Conservation (phyloP, 1,140 invertebrate genomes). For the Tetranychus urticae region DNA sequence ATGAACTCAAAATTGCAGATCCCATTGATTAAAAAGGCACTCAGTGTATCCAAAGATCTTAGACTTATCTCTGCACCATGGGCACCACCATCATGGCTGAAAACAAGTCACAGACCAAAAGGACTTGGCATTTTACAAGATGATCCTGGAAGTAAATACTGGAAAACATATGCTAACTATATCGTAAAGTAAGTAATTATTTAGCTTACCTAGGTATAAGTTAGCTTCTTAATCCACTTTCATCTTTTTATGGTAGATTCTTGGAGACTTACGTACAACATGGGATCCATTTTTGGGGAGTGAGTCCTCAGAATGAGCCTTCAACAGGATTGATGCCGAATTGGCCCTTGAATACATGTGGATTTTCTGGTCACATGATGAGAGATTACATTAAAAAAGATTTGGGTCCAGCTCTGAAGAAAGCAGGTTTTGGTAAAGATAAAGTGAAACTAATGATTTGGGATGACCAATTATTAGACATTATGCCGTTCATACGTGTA, state of each 20-base stretch:
- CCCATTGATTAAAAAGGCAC: slow-evolving; percentile 33
- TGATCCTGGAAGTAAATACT: slow-evolving; percentile 1
- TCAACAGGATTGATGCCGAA: slow-evolving; percentile 23
- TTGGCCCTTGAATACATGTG: slow-evolving; percentile 15
- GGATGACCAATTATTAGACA: background rate
- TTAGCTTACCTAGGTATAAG: too few species aligned
- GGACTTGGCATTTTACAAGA: slow-evolving; percentile 2
- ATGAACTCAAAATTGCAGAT: slow-evolving; percentile 52
- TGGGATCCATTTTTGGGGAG: slow-evolving; percentile 30
- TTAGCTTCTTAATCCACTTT: too few species aligned
- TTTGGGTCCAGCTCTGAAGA: slow-evolving; percentile 3
- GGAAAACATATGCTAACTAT: slow-evolving; percentile 45
- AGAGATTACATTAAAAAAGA: slow-evolving; percentile 5
- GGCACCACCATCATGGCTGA: slow-evolving; percentile 81
- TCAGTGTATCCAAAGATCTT: slow-evolving; percentile 21
- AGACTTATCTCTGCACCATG: slow-evolving; percentile 44
- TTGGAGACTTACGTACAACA: slow-evolving; percentile 29
- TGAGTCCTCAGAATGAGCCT: slow-evolving; percentile 36
- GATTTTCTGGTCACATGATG: background rate
- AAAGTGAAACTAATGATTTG: slow-evolving; percentile 10
- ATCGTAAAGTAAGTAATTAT: slow-evolving; percentile 18
- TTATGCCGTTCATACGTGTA: background rate
- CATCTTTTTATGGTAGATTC: too few species aligned
- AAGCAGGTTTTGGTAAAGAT: slow-evolving; percentile 19
- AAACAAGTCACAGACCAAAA: slow-evolving; percentile 34